A percentile compares a stretch with the other conserved stretches of the same genome.
Conservation (phyloP, 2,797 vertebrate species). For the Spinus pinus region DNA sequence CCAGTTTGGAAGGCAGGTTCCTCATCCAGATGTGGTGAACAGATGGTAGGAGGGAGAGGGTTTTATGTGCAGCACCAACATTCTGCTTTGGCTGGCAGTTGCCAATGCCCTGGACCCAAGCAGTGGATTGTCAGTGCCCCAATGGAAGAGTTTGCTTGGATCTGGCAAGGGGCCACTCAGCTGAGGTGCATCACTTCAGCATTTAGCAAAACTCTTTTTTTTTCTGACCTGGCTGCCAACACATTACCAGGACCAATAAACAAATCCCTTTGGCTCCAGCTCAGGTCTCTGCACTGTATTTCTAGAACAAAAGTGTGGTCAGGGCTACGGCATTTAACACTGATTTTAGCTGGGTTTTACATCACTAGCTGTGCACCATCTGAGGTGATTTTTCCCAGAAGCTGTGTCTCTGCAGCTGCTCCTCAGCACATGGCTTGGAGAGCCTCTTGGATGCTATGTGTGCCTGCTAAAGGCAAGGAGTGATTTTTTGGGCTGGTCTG, state of each 20-base stretch:
- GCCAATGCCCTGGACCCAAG: background rate
- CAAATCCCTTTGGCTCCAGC: background rate
- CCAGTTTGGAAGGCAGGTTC: background rate
- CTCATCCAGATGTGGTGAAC: background rate
- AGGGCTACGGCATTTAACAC: background rate
- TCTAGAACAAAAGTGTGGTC: background rate
- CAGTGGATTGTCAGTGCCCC: background rate
- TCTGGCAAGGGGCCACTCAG: background rate
- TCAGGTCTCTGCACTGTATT: background rate
- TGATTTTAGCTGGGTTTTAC: background rate
- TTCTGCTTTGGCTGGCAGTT: background rate
- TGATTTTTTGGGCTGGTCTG: background rate
- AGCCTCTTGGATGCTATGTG: background rate
- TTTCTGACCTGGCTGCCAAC: background rate
- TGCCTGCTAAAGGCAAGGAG: background rate
- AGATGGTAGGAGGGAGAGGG: background rate
- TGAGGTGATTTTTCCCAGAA: background rate
- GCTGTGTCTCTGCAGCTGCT: background rate
- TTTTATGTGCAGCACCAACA: background rate
- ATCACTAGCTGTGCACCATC: background rate
- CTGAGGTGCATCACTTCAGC: fast-evolving
- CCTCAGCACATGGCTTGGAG: background rate
- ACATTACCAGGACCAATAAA: background rate
- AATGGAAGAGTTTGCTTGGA: background rate
- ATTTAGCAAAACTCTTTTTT: background rate